Evolutionary conservation across 2,797 vertebrate genomes (phyloP).

Genomic region (Sebastes jordani): DNA sequence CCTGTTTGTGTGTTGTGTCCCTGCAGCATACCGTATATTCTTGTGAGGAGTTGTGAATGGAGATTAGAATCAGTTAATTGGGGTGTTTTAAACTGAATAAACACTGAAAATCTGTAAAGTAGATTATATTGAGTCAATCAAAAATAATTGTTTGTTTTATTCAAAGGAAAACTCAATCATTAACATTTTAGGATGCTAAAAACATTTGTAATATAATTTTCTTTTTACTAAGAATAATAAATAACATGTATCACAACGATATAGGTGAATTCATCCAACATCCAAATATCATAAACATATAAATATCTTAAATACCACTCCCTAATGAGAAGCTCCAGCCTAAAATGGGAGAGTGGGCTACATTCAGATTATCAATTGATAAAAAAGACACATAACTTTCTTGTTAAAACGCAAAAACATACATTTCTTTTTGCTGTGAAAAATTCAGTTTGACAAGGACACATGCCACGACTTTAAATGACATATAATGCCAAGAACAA

Average conservation of each 20-base stretch:
- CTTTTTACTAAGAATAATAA: too few relatives aligned
- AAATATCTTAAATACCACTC: too few relatives aligned
- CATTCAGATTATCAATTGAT: too few relatives aligned
- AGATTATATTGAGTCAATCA: neutral
- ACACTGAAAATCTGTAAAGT: neutral
- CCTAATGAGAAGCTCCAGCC: too few relatives aligned
- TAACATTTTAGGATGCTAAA: neutral
- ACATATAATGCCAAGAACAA: neutral
- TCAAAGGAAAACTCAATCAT: neutral
- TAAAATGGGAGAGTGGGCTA: too few relatives aligned
- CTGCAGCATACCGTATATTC: constrained; percentile 22
- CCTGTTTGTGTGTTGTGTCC: constrained; percentile 15
- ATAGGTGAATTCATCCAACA: too few relatives aligned
- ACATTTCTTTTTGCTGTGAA: neutral
- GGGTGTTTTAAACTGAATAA: constrained; percentile 16
- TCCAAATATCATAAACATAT: too few relatives aligned
- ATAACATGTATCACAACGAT: too few relatives aligned
- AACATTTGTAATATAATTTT: neutral
- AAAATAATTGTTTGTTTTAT: too few relatives aligned
- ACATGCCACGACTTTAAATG: neutral
- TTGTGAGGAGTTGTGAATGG: neutral
- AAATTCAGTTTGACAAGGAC: neutral
- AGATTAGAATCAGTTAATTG: constrained; percentile 13
- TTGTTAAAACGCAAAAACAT: neutral
- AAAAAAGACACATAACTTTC: neutral